A percentile compares a stretch with the other conserved stretches of the same genome.
Conservation (phyloP, 2,888 invertebrate species). For the Nephrocerus scutellatus region DNA sequence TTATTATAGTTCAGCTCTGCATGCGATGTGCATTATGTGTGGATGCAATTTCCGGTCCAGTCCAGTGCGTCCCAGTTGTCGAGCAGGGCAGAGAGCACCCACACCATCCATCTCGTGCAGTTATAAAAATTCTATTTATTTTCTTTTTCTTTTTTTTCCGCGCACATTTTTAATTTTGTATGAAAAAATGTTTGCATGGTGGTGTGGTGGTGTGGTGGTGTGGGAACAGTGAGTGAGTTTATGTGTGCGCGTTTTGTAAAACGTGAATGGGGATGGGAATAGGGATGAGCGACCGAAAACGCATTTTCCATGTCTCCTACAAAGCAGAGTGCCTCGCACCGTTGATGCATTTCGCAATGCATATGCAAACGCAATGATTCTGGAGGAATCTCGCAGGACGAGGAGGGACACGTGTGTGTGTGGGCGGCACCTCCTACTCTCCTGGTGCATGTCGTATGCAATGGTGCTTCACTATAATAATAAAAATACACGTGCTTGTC, state of each 20-base stretch:
- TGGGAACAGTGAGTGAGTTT: slow-evolving; percentile 11
- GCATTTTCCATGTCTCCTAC: background rate
- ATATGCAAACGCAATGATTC: too few relatives aligned
- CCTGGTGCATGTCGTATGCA: too few relatives aligned
- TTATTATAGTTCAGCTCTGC: too few relatives aligned
- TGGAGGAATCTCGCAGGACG: too few relatives aligned
- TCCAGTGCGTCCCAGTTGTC: too few relatives aligned
- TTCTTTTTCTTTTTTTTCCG: slow-evolving; percentile 5
- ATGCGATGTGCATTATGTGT: too few relatives aligned
- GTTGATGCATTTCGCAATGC: too few relatives aligned
- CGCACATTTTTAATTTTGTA: slow-evolving; percentile 1
- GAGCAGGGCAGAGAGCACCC: too few relatives aligned
- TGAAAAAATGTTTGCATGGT: slow-evolving; percentile 1
- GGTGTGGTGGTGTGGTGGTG: slow-evolving; percentile 3
- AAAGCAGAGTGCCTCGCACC: background rate
- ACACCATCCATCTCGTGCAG: slow-evolving; percentile 6
- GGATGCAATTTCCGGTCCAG: too few relatives aligned
- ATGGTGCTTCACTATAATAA: too few relatives aligned
- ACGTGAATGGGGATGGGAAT: slow-evolving; percentile 1
- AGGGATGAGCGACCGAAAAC: background rate
- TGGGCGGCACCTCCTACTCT: too few relatives aligned
- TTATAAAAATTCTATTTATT: slow-evolving; percentile 17
- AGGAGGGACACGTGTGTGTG: too few relatives aligned
- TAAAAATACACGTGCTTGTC: background rate
- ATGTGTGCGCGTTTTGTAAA: slow-evolving; percentile 15